Conservation (phyloP, 1,140 invertebrate species). For the Luehdorfia chinensis region DNA sequence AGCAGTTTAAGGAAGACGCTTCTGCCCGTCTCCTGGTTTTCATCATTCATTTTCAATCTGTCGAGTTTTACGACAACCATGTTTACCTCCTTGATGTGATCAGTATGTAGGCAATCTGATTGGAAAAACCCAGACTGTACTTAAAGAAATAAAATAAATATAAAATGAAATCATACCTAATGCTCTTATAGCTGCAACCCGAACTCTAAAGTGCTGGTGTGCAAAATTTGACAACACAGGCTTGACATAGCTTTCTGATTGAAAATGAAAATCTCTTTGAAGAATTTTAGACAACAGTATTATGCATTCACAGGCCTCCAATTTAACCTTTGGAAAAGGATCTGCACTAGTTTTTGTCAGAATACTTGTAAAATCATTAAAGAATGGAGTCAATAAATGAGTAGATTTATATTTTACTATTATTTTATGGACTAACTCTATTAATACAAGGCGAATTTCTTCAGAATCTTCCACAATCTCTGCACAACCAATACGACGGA, state of each 20-base stretch:
- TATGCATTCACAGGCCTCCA: constrained; percentile 85
- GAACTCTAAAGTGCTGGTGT: constrained; percentile 89
- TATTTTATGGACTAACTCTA: constrained; percentile 82
- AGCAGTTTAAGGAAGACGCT: no score
- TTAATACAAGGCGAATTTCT: constrained; percentile 86
- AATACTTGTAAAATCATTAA: constrained; percentile 87
- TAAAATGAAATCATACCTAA: no score
- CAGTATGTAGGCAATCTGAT: no score
- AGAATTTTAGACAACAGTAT: constrained; percentile 80
- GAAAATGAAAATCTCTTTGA: constrained; percentile 84
- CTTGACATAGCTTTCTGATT: constrained; percentile 84
- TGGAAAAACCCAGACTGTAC: no score
- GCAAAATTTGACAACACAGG: constrained; percentile 84
- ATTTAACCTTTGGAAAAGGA: constrained; percentile 87
- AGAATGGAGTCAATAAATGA: constrained; percentile 79
- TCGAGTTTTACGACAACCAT: no score
- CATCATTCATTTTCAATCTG: no score
- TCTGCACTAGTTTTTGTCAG: constrained; percentile 84
- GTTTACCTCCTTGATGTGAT: no score
- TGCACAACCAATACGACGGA: constrained; percentile 85
- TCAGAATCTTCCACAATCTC: constrained; percentile 91
- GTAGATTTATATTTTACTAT: constrained; percentile 80
- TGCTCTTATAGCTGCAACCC: constrained; percentile 84
- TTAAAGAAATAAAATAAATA: no score
- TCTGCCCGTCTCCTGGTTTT: no score